Percentiles rank a stretch among this genome's conserved stretches.
Conservation (phyloP, 2,797 vertebrate genomes). For the Hippopotamyrus pictus region DNA sequence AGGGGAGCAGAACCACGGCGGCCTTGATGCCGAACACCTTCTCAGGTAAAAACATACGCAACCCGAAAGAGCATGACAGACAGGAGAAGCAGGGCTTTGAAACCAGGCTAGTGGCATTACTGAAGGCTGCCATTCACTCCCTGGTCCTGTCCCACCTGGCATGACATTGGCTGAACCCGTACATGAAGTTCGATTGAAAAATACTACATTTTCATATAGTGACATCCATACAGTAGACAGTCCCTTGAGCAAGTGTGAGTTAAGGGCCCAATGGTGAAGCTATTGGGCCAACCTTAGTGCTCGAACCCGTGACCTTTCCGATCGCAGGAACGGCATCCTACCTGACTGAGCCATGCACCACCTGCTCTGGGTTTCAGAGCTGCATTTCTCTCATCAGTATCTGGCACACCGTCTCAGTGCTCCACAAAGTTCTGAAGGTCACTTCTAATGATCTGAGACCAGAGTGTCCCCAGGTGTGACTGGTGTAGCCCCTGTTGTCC, state of each 20-base stretch:
- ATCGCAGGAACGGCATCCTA: not conserved
- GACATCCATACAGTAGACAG: not conserved
- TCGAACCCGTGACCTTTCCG: not conserved
- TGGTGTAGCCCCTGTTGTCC: not conserved
- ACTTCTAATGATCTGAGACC: not conserved
- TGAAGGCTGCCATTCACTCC: not conserved
- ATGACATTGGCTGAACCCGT: not conserved
- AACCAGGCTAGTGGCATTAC: not conserved
- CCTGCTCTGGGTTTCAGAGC: not conserved
- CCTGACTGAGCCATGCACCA: not conserved
- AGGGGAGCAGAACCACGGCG: constrained; percentile 29
- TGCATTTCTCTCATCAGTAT: not conserved
- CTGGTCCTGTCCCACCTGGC: not conserved
- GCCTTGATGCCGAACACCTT: constrained; percentile 28
- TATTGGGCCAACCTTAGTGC: not conserved
- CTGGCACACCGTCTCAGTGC: not conserved
- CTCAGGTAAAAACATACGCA: not conserved
- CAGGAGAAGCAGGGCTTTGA: not conserved
- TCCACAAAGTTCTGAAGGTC: not conserved
- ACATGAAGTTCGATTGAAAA: not conserved
- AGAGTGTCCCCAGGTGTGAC: not conserved
- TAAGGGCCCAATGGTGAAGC: not conserved
- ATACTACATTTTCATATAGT: not conserved
- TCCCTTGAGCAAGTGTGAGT: not conserved
- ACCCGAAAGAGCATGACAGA: not conserved